Conservation (phyloP, 2,888 invertebrate species). For the Leptinotarsa tumamoca region DNA sequence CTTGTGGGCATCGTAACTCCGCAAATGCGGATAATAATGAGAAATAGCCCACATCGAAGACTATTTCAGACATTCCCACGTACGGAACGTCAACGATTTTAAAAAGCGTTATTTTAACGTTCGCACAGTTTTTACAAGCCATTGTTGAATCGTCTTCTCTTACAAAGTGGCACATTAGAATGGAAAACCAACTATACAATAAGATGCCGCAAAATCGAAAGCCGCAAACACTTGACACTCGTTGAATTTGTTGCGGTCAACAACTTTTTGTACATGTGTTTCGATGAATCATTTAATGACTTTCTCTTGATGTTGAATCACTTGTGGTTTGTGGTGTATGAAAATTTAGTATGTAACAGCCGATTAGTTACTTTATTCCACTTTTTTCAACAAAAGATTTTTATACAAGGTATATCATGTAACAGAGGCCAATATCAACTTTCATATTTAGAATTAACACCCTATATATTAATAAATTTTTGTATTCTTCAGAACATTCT, state of each 20-base stretch:
- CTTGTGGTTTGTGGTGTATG: not conserved
- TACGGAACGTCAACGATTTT: not conserved
- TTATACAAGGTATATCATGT: too few species aligned
- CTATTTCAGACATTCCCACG: not conserved
- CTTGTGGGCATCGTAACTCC: not conserved
- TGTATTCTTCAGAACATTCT: too few species aligned
- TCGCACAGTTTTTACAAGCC: not conserved
- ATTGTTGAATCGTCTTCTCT: not conserved
- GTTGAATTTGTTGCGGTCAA: constrained; percentile 5
- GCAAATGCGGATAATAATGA: not conserved
- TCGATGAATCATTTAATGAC: constrained; percentile 12
- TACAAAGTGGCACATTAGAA: constrained; percentile 9
- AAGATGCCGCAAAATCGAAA: constrained; percentile 21
- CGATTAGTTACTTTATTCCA: too few species aligned
- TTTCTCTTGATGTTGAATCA: not conserved
- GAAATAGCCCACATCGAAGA: not conserved
- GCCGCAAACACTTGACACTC: constrained; percentile 9
- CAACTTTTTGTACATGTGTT: constrained; percentile 22
- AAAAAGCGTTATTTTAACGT: not conserved
- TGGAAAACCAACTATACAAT: not conserved
- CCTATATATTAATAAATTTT: too few species aligned
- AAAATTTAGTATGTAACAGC: too few species aligned
- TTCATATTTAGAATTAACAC: too few species aligned
- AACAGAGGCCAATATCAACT: too few species aligned
- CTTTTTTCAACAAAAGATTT: too few species aligned